phyloP scores from a whole-genome alignment of 2,888 invertebrate genomes.

The Nomada ruficornis region DNA sequence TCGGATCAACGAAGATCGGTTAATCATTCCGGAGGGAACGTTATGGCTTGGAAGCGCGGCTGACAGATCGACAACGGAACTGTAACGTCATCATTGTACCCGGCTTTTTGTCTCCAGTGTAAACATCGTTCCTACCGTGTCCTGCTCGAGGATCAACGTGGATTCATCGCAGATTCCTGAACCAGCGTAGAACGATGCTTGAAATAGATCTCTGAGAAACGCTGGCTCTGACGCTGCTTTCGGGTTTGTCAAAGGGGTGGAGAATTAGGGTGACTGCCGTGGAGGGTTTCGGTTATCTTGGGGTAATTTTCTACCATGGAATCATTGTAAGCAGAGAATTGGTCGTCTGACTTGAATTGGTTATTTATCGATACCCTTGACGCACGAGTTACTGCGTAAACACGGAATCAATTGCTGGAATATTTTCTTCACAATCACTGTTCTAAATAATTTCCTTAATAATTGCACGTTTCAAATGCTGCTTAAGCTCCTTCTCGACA shows the following conservation, averaged over 20 bases:
- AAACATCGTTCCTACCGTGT: slow-evolving; percentile 55
- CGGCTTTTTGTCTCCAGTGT: slow-evolving; percentile 67
- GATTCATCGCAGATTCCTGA: slow-evolving; percentile 26
- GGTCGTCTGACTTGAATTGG: neutral
- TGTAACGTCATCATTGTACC: slow-evolving; percentile 73
- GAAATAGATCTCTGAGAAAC: slow-evolving; percentile 12
- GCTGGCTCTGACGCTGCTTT: slow-evolving; percentile 13
- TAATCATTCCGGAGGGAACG: slow-evolving; percentile 67
- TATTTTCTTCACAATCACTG: too few species aligned
- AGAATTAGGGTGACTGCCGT: neutral
- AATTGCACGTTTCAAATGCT: too few species aligned
- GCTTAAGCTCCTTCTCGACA: too few species aligned
- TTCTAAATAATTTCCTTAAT: too few species aligned
- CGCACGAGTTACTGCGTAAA: too few species aligned
- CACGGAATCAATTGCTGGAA: too few species aligned
- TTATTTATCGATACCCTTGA: neutral
- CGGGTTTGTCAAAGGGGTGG: slow-evolving; percentile 5
- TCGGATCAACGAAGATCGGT: slow-evolving; percentile 65
- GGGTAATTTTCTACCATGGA: neutral
- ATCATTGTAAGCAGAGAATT: neutral
- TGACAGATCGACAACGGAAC: slow-evolving; percentile 70
- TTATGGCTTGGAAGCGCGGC: slow-evolving; percentile 63
- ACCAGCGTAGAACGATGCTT: slow-evolving; percentile 21
- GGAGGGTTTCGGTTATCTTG: neutral
- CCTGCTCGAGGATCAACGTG: slow-evolving; percentile 47